Percentiles rank a stretch among this genome's conserved stretches.
These are phyloP conservation scores for Xenopus petersii DNA, from an alignment of 2,797 vertebrate genomes.

Conservation along the genomic window DNA sequence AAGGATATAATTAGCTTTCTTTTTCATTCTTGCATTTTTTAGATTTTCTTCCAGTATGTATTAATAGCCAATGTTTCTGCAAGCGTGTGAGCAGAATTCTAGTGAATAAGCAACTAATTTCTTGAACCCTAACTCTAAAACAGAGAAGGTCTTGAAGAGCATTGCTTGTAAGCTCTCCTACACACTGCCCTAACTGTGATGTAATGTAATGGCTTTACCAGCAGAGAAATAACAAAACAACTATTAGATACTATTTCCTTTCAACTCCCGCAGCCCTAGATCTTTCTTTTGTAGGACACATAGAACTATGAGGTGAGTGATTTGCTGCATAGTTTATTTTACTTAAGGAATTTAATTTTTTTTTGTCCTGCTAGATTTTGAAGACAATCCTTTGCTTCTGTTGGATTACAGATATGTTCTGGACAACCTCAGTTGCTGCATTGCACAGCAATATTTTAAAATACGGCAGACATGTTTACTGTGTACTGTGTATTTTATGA, in stretches of 20 bases:
- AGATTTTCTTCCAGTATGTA: too few species aligned
- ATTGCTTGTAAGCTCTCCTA: too few species aligned
- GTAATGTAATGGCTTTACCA: background rate
- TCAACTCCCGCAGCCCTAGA: slow-evolving; percentile 55
- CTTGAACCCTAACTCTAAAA: too few species aligned
- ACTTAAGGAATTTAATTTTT: slow-evolving; percentile 61
- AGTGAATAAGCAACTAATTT: too few species aligned
- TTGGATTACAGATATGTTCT: slow-evolving; percentile 73
- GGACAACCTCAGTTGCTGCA: slow-evolving; percentile 79
- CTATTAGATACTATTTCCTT: slow-evolving; percentile 51
- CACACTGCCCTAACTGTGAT: too few species aligned
- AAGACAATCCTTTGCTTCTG: slow-evolving; percentile 69
- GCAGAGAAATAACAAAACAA: background rate
- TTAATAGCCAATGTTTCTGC: too few species aligned
- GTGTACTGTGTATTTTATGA: slow-evolving; percentile 82
- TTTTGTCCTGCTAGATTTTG: slow-evolving; percentile 56
- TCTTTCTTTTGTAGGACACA: slow-evolving; percentile 63
- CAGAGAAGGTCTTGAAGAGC: too few species aligned
- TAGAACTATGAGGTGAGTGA: slow-evolving; percentile 59
- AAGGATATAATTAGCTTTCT: too few species aligned
- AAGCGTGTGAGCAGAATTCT: too few species aligned
- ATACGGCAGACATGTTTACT: slow-evolving; percentile 86
- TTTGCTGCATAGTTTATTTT: slow-evolving; percentile 60
- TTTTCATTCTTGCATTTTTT: too few species aligned
- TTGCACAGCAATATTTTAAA: slow-evolving; percentile 81